Base-by-base conservation (phyloP, 1,140 invertebrate species). In the Drosophila lowei region DNA sequence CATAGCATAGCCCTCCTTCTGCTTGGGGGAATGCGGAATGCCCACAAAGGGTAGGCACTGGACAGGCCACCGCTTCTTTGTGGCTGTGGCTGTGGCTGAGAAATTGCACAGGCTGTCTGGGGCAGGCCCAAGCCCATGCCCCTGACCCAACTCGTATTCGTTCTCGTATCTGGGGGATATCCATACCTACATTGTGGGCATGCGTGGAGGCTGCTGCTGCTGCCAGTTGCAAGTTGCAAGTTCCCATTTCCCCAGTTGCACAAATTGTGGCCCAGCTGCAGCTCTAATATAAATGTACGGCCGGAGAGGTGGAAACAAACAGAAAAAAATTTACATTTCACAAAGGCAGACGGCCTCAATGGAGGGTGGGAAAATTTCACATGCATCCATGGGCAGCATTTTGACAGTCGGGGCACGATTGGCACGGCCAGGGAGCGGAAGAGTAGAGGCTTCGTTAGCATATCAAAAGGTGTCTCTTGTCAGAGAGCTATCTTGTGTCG, bases 391-490 rank as follows among this genome's bases (percentile, higher is more conserved):
- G 80, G 60, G 77, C 77, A 81, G 76, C 81, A 71, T 85, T 85
- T 85, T 85, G 81, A 85, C 81, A 85, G 81, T 67, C 59, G 62
- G 61, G 28, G 59, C 58, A 79, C 63, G 72, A 65, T 52, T 49
- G 52, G 16, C 53, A 21, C 7, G 2, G 18, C 16, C 8, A 16
- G 18, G 34, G 56, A 42, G 16, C 54, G 38, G 44, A 54, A 49
- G 41, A 34, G 28, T 11, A 41, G 43, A 60, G 64, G 63, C 78
- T 75, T 88, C 83, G 83, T 86, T 86, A 86, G 83, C 83, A 86
- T 88, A 88, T 72, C 83, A 83, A 83, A 88, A 86, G 83, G 83
- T 86, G 83, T 88, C 83, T 85, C 75, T 78, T 83, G 79, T 83
- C 72, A 81, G 78, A 60, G 77, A 70, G 71, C 60, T 73, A 73